phyloP scores from a whole-genome alignment of 2,888 invertebrate genomes.

The Drosophila prostipennis region DNA sequence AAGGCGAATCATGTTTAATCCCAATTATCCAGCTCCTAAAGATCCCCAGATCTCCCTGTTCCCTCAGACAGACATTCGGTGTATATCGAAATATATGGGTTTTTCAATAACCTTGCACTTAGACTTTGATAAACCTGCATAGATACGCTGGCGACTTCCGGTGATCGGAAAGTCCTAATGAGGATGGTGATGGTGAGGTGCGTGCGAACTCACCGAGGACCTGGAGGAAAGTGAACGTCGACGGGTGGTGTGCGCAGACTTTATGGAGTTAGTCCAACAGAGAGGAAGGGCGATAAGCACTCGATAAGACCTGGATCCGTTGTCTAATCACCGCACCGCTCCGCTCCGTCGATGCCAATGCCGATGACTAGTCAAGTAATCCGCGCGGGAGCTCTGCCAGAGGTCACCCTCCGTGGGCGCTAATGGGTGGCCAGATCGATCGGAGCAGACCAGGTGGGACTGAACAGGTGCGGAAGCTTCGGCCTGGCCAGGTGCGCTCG shows the following conservation, averaged over 20 bases:
- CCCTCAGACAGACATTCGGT: no score
- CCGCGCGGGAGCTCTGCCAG: constrained; percentile 13
- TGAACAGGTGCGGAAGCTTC: constrained; percentile 21
- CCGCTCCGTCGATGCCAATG: no score
- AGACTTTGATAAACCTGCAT: neutral
- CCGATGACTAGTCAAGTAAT: constrained; percentile 21
- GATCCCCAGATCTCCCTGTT: no score
- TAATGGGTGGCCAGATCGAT: constrained; percentile 1
- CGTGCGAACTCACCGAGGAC: constrained; percentile 13
- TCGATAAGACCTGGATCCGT: constrained; percentile 21
- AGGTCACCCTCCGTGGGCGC: constrained; percentile 27
- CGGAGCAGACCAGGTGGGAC: constrained; percentile 2
- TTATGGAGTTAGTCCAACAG: constrained; percentile 2
- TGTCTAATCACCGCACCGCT: constrained; percentile 23
- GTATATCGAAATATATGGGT: no score
- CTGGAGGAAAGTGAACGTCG: constrained; percentile 8
- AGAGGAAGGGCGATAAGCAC: constrained; percentile 23
- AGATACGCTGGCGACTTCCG: neutral
- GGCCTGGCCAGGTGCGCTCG: constrained; percentile 26
- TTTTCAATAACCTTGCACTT: neutral
- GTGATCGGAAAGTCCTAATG: neutral
- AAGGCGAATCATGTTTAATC: no score
- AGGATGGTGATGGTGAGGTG: neutral
- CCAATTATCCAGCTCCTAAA: no score
- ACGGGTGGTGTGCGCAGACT: constrained; percentile 32